Base-by-base conservation (phyloP, 92 coral and sea anemone genomes). In the Umimayanthus kanabou region DNA sequence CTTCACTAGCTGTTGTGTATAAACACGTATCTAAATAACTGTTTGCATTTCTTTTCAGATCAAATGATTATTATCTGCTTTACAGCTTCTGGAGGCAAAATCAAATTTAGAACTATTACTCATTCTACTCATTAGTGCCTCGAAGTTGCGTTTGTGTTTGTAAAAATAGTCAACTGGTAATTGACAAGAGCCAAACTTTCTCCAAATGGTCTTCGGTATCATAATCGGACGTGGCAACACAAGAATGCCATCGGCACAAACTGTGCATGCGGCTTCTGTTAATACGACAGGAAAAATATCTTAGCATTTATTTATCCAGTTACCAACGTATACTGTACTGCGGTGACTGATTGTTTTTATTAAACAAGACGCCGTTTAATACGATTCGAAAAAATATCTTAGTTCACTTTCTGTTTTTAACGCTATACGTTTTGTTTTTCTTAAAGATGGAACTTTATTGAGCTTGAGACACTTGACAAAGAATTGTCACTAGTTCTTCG, bases 31-130 rank as follows among this genome's bases (percentile, higher is more conserved):
- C 39, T 49, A 49, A 49, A 49, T 25, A 79, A 25, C 40, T 45
- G 82, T 79, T 79, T 79, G 82, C 39, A n/a, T 53, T 53, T 45
- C 67, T 55, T 47, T 79, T 50, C 42, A 79, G 67, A 79, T 50
- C 14, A 28, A 53, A 45, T 11, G 42, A 49, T 79, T 8, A 26
- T 72, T 72, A 72, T 9, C 67, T 20, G 22, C 26, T 79, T 49
- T 11, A 25, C 37, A 26, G 67, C 50, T 25, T 79, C 43, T 49
- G 9, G 10, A 2, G 43, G 8, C 25, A 4, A 79, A 79, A 25
- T 28, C 26, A 30, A n/a, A 28, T 18, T 78, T 45, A 9, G 5
- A 3, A 50, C 23, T 50, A 4, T 18, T 18, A 22, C 33, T 42
- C 7, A 74, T 9, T 76, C 23, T 76, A 42, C 20, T 57, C 9